These are phyloP conservation scores for Plecotus auritus DNA, from an alignment of 2,113 vertebrate genomes.

Conservation along the genomic window DNA sequence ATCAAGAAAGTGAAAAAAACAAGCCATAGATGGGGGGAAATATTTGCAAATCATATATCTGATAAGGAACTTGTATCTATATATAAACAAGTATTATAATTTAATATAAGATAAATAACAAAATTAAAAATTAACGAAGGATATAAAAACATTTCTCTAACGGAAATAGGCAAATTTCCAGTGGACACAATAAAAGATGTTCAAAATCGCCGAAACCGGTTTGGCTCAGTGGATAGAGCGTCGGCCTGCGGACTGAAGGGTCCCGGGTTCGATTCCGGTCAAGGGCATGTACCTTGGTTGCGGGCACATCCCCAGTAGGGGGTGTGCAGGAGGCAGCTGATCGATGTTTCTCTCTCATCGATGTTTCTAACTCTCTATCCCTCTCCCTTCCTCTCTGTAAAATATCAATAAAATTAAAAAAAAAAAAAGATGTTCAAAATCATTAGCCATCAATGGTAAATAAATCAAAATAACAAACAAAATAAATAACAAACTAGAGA, in stretches of 20 bases:
- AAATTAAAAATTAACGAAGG: not conserved
- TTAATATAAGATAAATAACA: not conserved
- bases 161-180: not conserved
- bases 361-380: too few relatives aligned
- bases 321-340: too few relatives aligned
- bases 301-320: too few relatives aligned
- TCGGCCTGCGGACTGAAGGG: too few relatives aligned
- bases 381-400: too few relatives aligned
- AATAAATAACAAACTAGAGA: not conserved
- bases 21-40: not conserved
- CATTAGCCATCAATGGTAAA: not conserved
- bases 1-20: not conserved
- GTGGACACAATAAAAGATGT: not conserved
- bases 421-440: not conserved
- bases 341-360: too few relatives aligned
- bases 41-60: not conserved
- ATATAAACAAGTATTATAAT: not conserved
- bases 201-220: too few relatives aligned
- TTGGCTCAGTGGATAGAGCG: too few relatives aligned
- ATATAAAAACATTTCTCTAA: not conserved
- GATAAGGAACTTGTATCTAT: not conserved
- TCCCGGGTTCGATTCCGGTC: too few relatives aligned
- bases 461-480: not conserved
- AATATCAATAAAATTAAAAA: too few relatives aligned
- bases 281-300: too few relatives aligned